These are phyloP conservation scores for Lampris incognitus DNA, from an alignment of 2,113 vertebrate genomes.

Conservation along the genomic window DNA sequence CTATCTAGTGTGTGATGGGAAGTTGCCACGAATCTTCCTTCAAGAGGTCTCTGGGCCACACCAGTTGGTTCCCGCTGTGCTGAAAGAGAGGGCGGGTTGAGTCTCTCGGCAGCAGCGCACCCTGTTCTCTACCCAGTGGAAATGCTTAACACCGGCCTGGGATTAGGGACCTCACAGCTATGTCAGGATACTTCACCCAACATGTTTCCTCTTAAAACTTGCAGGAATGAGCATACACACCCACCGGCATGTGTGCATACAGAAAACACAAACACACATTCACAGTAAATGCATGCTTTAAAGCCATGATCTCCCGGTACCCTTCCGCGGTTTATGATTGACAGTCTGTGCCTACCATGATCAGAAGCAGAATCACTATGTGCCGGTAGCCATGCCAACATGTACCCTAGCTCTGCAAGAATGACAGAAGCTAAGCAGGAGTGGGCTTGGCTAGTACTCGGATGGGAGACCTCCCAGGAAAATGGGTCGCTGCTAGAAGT, in stretches of 20 bases:
- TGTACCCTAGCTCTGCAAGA: no score
- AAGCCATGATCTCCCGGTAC: not conserved
- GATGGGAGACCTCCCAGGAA: no score
- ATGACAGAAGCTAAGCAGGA: no score
- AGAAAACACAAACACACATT: slow-evolving; percentile 1
- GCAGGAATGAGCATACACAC: not conserved
- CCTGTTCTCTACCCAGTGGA: slow-evolving; percentile 49
- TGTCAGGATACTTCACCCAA: slow-evolving; percentile 35
- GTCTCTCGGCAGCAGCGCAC: slow-evolving; percentile 11
- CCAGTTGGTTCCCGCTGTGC: not conserved
- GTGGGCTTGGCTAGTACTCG: no score
- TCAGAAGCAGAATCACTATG: not conserved
- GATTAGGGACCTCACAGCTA: slow-evolving; percentile 27
- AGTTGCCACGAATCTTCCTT: not conserved
- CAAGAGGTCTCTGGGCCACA: not conserved
- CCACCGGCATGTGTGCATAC: not conserved
- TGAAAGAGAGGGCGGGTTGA: not conserved
- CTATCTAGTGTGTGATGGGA: not conserved
- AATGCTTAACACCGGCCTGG: slow-evolving; percentile 40
- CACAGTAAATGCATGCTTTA: slow-evolving; percentile 3
- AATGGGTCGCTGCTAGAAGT: no score
- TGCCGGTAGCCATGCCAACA: no score
- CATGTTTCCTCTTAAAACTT: slow-evolving; percentile 47
- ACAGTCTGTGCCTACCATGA: no score
- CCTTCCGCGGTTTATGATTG: slow-evolving; percentile 25